Percentiles rank a stretch among this genome's conserved stretches.
These are phyloP conservation scores for Atethmia centrago DNA, from an alignment of 2,888 invertebrate species.

Conservation along the genomic window DNA sequence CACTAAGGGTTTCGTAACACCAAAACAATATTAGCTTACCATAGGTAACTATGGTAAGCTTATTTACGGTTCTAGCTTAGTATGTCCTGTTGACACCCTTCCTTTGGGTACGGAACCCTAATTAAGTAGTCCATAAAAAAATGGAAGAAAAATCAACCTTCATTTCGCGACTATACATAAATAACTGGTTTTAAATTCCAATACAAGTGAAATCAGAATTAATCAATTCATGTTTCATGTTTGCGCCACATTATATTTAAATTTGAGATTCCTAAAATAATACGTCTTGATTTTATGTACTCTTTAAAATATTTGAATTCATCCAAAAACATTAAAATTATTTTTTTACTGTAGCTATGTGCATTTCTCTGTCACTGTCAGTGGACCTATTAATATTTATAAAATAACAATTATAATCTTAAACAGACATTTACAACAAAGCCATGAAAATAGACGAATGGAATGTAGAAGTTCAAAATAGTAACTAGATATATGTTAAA, in stretches of 20 bases:
- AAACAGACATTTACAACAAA: conserved; percentile 32
- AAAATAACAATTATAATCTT: conserved; percentile 21
- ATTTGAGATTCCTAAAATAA: conserved; percentile 39
- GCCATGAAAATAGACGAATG: conserved; percentile 35
- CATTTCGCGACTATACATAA: background rate
- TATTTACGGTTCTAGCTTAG: background rate
- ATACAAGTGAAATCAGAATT: background rate
- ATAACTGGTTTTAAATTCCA: background rate
- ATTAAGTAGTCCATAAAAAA: background rate
- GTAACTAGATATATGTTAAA: conserved; percentile 70
- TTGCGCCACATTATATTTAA: conserved; percentile 2
- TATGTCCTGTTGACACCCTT: background rate
- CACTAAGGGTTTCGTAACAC: background rate
- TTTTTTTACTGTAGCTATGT: conserved; percentile 9
- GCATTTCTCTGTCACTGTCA: conserved; percentile 4
- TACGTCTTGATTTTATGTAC: conserved; percentile 3
- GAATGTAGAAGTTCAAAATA: conserved; percentile 52
- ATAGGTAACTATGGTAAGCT: no score
- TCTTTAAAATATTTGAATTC: background rate
- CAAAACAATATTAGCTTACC: background rate
- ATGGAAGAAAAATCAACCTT: background rate
- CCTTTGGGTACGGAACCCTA: background rate
- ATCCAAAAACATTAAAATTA: conserved; percentile 2
- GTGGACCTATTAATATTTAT: conserved; percentile 16
- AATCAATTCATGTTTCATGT: background rate